phyloP scores from a whole-genome alignment of 2,797 vertebrate species.

The Karalla daura region DNA sequence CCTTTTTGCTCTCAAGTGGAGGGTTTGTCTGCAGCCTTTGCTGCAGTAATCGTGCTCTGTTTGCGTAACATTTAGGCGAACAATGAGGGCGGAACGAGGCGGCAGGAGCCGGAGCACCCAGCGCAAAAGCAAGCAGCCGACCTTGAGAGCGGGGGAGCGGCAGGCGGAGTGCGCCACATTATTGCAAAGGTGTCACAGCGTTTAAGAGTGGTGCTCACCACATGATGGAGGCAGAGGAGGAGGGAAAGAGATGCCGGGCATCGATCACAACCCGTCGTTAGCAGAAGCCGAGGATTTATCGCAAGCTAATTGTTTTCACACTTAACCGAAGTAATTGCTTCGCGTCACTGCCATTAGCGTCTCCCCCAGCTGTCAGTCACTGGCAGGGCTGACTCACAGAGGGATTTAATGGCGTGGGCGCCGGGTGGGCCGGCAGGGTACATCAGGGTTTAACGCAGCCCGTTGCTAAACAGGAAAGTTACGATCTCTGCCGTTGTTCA shows the following conservation, averaged over 20 bases:
- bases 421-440: not conserved
- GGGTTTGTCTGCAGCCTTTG: not conserved
- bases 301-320: not conserved
- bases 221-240: not conserved
- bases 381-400: not conserved
- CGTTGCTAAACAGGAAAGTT: not conserved
- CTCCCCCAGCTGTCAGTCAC: not conserved
- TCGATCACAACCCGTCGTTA: not conserved
- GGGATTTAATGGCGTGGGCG: too few species aligned
- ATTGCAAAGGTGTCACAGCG: not conserved
- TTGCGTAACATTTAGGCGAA: not conserved
- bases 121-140: too few species aligned
- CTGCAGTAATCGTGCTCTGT: not conserved
- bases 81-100: not conserved
- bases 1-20: not conserved
- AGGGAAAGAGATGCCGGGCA: not conserved
- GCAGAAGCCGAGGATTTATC: conserved; percentile 18
- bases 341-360: not conserved
- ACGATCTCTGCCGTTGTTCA: not conserved
- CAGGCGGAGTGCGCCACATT: not conserved
- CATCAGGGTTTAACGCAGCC: not conserved
- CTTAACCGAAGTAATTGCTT: conserved; percentile 3
- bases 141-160: not conserved
- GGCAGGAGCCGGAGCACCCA: not conserved
- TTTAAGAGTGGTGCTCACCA: not conserved